Base-by-base conservation (phyloP, 2,113 vertebrate species). In the Quiscalus mexicanus region DNA sequence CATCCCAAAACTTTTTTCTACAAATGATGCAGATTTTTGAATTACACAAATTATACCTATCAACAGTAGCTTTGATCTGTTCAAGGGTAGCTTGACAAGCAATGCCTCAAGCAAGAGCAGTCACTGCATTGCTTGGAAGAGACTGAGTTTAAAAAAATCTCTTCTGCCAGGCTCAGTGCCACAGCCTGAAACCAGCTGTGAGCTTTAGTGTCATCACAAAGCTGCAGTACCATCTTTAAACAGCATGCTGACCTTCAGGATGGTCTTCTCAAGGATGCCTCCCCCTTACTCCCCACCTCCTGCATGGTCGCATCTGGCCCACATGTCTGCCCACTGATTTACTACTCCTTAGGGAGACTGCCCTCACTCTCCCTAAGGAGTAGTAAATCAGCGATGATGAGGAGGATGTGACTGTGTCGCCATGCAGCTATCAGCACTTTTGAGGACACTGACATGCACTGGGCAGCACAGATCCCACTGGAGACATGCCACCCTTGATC, bases 291-390 rank as follows among this genome's bases (percentile, higher is more conserved):
- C 15, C 31, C 22, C 12, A 52, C 19, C 25, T 9, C 23, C 45
- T 37, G 15, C 0, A 0, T 23, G 45, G 15, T 30, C 37, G 11
- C 41, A 49, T 91, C n/a, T 0, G 1, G n/a, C 30, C 7, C 44
- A 60, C 35, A 30, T 28, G 7, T 5, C 35, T 85, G 44, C 14
- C 55, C 52, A 12, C 21, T 21, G 31, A n/a, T 42, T 42, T 63
- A 22, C 23, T n/a, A 1, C 14, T 52, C 14, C 23, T n/a, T 28
- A 35, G 31, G 18, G 31, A 64, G 15, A 9, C 10, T 18, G 35
- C 21, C 30, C 23, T 45, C 31, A 42, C 3, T 15, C 37, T 31
- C 45, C 28, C 75, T 19, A 15, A 53, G 49, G 55, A 69, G 20
- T 0, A 65, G 49, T 24, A 73, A 83, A 59, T 30, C 55, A 67